Percentiles rank a stretch among this genome's conserved stretches.
These are phyloP conservation scores for Drosophila colorata DNA, from an alignment of 2,888 invertebrate genomes.

Conservation along the genomic window DNA sequence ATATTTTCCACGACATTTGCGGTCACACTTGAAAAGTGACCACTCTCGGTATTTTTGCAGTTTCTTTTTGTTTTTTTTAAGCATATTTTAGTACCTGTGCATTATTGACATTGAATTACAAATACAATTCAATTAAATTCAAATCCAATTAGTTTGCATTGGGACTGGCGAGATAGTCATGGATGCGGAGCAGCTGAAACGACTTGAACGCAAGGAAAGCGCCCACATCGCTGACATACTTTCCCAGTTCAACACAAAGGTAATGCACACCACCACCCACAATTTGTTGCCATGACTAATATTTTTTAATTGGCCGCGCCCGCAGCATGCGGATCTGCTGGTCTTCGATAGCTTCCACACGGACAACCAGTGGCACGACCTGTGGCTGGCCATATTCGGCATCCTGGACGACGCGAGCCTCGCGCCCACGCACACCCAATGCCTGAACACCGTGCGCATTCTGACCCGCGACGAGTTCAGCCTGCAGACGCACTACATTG, in stretches of 20 bases:
- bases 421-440: slow-evolving; percentile 68
- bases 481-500: slow-evolving; percentile 88
- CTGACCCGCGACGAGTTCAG: slow-evolving; percentile 92
- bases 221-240: slow-evolving; percentile 76
- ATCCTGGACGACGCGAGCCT: slow-evolving; percentile 79
- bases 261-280: slow-evolving; percentile 40
- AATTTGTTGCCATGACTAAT: slow-evolving; percentile 11
- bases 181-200: slow-evolving; percentile 81
- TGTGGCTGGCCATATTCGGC: slow-evolving; percentile 83
- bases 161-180: slow-evolving; percentile 54
- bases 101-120: slow-evolving; percentile 45
- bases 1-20: background rate
- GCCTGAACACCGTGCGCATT: slow-evolving; percentile 84
- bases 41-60: slow-evolving; percentile 23
- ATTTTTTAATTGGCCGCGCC: slow-evolving; percentile 16
- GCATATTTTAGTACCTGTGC: slow-evolving; percentile 26
- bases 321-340: slow-evolving; percentile 82
- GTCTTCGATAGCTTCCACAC: slow-evolving; percentile 82
- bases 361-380: slow-evolving; percentile 83
- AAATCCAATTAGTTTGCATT: slow-evolving; percentile 55
- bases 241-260: slow-evolving; percentile 81
- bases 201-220: slow-evolving; percentile 74
- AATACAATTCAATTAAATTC: slow-evolving; percentile 48
- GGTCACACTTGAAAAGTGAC: background rate
- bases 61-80: background rate